phyloP scores from a whole-genome alignment of 2,888 invertebrate genomes.

The Phania funesta region DNA sequence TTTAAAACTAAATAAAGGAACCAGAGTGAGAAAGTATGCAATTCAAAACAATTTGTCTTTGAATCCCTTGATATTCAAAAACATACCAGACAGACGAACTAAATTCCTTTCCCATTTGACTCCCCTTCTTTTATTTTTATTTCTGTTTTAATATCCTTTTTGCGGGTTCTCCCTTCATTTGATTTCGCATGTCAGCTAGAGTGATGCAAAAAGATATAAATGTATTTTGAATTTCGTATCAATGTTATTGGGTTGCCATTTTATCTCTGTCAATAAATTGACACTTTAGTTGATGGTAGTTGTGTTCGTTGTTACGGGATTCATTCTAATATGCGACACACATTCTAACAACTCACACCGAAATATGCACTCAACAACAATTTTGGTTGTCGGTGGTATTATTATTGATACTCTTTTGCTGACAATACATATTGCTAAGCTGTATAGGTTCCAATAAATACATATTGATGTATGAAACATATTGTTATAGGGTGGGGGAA shows the following conservation, averaged over 20 bases:
- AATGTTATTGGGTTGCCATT: conserved; percentile 70
- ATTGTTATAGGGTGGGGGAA: background rate
- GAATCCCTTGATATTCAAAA: conserved; percentile 48
- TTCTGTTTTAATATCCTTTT: background rate
- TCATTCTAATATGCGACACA: conserved; percentile 25
- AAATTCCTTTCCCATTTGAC: background rate
- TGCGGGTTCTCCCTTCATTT: background rate
- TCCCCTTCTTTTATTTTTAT: too few species aligned
- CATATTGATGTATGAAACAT: background rate
- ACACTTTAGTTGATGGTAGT: conserved; percentile 78
- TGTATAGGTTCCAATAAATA: too few species aligned
- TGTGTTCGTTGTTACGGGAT: conserved; percentile 25
- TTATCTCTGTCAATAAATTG: conserved; percentile 79
- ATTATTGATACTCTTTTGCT: conserved; percentile 30
- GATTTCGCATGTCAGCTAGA: background rate
- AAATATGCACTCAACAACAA: background rate
- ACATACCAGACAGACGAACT: conserved; percentile 19
- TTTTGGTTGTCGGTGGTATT: background rate
- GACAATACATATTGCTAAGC: conserved; percentile 1
- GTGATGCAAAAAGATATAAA: conserved; percentile 6
- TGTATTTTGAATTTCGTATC: conserved; percentile 41
- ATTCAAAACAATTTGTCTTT: conserved; percentile 55
- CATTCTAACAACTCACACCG: background rate
- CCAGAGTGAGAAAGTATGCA: conserved; percentile 31
- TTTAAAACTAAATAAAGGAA: conserved; percentile 36